Conservation (phyloP, 2,113 vertebrate species). For the Dascyllus trimaculatus region DNA sequence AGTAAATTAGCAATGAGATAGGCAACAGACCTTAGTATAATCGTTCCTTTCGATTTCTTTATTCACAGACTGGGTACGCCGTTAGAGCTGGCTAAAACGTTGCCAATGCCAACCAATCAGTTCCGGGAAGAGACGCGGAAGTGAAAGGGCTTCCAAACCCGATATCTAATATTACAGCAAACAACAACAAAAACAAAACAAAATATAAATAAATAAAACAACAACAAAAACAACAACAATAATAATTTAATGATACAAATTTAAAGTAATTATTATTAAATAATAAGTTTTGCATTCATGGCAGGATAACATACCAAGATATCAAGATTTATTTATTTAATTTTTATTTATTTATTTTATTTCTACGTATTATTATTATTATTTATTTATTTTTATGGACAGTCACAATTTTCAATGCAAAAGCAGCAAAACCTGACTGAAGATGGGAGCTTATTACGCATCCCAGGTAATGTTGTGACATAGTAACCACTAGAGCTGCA, state of each 20-base stretch:
- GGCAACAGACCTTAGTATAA: conserved; percentile 74
- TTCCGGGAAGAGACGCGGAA: conserved; percentile 81
- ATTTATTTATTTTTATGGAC: too few relatives aligned
- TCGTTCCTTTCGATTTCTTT: conserved; percentile 64
- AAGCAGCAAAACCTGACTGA: too few relatives aligned
- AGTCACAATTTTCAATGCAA: too few relatives aligned
- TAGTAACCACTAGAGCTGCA: too few relatives aligned
- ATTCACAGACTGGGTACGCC: conserved; percentile 55
- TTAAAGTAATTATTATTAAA: neutral
- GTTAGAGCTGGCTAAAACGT: conserved; percentile 80
- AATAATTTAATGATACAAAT: neutral
- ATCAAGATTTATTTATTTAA: too few relatives aligned
- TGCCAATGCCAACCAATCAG: conserved; percentile 85
- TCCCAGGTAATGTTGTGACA: too few relatives aligned
- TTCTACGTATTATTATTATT: too few relatives aligned
- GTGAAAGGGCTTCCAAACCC: conserved; percentile 2
- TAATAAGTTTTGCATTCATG: neutral
- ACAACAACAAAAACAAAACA: neutral
- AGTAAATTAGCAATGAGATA: neutral
- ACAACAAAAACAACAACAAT: neutral
- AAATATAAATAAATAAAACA: too few relatives aligned
- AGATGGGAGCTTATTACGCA: too few relatives aligned
- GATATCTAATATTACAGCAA: too few relatives aligned
- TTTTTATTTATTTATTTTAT: too few relatives aligned
- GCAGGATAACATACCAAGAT: neutral